These are phyloP conservation scores for Drosophila yooni DNA, from an alignment of 2,888 invertebrate species.

Conservation along the genomic window DNA sequence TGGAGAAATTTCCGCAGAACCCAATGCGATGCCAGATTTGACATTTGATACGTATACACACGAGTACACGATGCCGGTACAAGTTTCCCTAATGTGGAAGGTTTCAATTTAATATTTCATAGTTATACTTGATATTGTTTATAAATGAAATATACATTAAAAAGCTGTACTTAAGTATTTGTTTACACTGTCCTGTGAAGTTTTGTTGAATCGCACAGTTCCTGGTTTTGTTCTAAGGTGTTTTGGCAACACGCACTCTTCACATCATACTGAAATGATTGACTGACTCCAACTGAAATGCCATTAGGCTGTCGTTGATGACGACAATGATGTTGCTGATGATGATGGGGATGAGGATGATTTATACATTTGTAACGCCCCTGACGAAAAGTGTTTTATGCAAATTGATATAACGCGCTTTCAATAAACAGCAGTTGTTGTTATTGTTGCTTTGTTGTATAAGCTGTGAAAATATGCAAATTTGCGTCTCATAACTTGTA, in stretches of 20 bases:
- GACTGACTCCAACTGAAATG: constrained; percentile 6
- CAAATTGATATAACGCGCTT: constrained; percentile 58
- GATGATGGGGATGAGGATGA: constrained; percentile 40
- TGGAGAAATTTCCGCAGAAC: constrained; percentile 5
- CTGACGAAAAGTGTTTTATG: constrained; percentile 60
- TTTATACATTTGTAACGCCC: constrained; percentile 70
- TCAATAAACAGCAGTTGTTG: constrained; percentile 54
- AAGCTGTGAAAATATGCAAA: constrained; percentile 59
- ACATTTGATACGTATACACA: constrained; percentile 37
- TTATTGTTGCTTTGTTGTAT: constrained; percentile 16
- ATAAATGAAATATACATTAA: background rate
- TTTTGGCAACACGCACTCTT: constrained; percentile 2
- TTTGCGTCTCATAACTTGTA: constrained; percentile 59
- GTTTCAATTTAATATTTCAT: background rate
- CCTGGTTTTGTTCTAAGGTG: background rate
- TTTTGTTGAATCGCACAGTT: background rate
- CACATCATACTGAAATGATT: constrained; percentile 8
- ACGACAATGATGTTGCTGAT: constrained; percentile 21
- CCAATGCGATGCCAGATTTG: constrained; percentile 22
- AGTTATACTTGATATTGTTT: background rate
- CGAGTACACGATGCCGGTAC: background rate
- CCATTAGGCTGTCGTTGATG: constrained; percentile 1
- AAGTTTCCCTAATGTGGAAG: background rate
- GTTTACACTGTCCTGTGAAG: background rate
- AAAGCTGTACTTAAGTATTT: background rate